Evolutionary conservation across 2,888 invertebrate genomes (phyloP), one percentile per base, ranked within the genome.

Genomic region (Allolobophora icterica): DNA sequence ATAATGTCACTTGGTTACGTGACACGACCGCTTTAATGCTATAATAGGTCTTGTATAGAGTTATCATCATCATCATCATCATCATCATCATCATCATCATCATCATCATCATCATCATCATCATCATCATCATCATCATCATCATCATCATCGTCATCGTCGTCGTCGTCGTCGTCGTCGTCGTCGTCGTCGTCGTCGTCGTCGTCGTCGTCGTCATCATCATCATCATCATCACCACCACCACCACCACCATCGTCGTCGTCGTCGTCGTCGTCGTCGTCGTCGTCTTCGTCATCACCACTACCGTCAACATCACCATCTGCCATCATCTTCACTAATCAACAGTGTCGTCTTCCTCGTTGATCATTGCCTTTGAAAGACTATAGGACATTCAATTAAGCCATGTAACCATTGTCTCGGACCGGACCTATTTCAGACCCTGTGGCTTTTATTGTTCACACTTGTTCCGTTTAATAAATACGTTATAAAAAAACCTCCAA

Each of bases 401-500:
- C 45, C 52, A n/a, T 71, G 17, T n/a, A 71, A 71, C 30, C n/a
- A 71, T 71, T 71, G 71, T 71, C 71, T 71, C 71, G 30, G 30
- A 71, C n/a, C 71, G 71, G n/a, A 71, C 30, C 71, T n/a, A 71
- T n/a, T 71, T 8, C n/a, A 6, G 6, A n/a, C n/a, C 30, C 6
- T n/a, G 30, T 71, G 6, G 8, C 71, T n/a, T 52, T 71, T n/a
- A 71, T 71, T 71, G 30, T 71, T 71, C 71, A 13, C 30, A 17
- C 71, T 71, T 71, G 71, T 30, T 71, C n/a, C 71, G 71, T 71
- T 71, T 71, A 71, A 71, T 71, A 71, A 71, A 71, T 71, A n/a
- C 30, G n/a, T 4, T 71, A 71, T n/a, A 71, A 71, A 71, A 2
- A 30, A 1, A n/a, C n/a, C 71, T n/a, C 30, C 5, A 52, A 52